Conservation (phyloP, 2,797 vertebrate genomes). For the Sarcoramphus papa region DNA sequence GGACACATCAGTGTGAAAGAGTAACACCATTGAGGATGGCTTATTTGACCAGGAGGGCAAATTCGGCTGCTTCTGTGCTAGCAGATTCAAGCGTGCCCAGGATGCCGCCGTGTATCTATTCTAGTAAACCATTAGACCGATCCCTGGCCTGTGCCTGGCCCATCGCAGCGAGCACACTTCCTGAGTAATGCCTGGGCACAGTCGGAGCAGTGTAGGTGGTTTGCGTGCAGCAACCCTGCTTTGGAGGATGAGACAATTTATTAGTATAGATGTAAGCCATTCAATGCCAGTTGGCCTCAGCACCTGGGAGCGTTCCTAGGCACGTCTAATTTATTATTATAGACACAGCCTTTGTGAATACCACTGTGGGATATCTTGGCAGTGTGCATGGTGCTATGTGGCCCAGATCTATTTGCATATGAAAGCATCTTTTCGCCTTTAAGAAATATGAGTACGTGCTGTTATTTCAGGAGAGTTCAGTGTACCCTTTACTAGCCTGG, state of each 20-base stretch:
- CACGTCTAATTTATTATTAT: not conserved
- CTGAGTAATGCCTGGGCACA: not conserved
- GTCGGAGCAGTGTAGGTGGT: not conserved
- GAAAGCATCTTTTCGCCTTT: not conserved
- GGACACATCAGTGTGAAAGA: not conserved
- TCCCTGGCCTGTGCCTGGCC: not conserved
- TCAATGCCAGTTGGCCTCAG: conserved; percentile 6
- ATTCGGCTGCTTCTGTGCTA: not conserved
- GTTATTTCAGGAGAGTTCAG: not conserved
- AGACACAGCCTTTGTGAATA: not conserved
- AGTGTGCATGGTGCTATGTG: not conserved
- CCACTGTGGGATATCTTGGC: not conserved
- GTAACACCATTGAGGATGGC: not conserved
- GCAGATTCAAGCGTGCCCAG: not conserved
- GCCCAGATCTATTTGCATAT: not conserved
- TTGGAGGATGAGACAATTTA: not conserved
- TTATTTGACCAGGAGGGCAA: not conserved
- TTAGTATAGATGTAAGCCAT: not conserved
- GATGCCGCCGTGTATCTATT: not conserved
- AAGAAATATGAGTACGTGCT: not conserved
- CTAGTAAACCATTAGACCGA: not conserved
- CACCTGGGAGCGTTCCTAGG: not conserved
- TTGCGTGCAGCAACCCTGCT: not conserved
- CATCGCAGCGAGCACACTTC: fast-evolving
- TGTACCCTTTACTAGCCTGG: not conserved